Percentiles rank a stretch among this genome's conserved stretches.
phyloP scores from a whole-genome alignment of 2,113 vertebrate genomes.

The Bos javanicus region DNA sequence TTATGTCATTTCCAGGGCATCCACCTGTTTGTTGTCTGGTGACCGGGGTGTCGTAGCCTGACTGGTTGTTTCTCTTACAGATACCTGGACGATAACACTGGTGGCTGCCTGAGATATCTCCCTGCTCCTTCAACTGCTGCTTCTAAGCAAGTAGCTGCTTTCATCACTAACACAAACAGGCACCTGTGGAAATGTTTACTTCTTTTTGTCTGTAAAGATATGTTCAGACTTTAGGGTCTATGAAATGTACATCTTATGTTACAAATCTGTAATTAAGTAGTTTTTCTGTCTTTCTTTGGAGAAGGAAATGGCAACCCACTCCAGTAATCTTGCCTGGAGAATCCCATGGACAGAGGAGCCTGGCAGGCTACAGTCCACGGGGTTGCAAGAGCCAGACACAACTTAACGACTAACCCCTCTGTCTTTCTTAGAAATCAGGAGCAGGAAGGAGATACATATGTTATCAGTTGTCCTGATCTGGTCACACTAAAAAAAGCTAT shows the following conservation, averaged over 20 bases:
- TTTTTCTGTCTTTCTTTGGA: neutral
- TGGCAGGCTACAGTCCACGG: too few relatives aligned
- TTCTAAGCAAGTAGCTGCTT: neutral
- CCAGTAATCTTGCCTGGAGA: too few relatives aligned
- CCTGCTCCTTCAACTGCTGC: neutral
- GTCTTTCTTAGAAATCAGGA: neutral
- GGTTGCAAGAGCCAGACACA: too few relatives aligned
- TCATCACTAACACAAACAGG: neutral
- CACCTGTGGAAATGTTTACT: neutral
- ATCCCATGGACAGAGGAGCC: too few relatives aligned
- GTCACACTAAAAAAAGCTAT: neutral
- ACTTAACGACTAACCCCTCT: too few relatives aligned
- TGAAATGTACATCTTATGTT: neutral
- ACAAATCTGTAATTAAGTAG: neutral
- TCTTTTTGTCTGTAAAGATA: neutral
- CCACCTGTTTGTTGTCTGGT: neutral
- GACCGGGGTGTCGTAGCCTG: neutral
- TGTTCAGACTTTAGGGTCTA: neutral
- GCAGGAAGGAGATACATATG: neutral
- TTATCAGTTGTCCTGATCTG: neutral
- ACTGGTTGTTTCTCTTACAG: neutral
- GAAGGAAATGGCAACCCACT: too few relatives aligned
- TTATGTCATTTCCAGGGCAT: neutral
- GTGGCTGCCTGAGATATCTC: neutral
- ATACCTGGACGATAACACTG: neutral